A percentile compares a stretch with the other conserved stretches of the same genome.
These are phyloP conservation scores for Choloepus didactylus DNA, from an alignment of 2,797 vertebrate genomes.

Conservation along the genomic window DNA sequence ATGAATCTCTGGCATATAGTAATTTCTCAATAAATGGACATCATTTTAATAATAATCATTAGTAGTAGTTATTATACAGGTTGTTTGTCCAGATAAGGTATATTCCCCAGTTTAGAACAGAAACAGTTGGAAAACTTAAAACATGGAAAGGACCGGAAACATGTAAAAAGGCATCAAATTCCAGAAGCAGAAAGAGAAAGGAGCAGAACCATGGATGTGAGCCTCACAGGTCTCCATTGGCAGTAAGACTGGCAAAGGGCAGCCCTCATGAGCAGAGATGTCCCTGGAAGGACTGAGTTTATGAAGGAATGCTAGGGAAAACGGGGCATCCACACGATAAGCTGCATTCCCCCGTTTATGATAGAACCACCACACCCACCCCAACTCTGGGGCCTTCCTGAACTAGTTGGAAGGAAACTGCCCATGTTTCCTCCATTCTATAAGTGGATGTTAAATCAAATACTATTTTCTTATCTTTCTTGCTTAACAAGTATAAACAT, in stretches of 20 bases:
- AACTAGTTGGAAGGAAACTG: background rate
- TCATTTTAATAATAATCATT: background rate
- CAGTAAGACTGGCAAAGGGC: background rate
- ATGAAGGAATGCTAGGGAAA: background rate
- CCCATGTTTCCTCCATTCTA: background rate
- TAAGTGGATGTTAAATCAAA: background rate
- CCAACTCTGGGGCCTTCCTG: background rate
- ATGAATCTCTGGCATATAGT: background rate
- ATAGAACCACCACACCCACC: background rate
- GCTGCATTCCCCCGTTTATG: background rate
- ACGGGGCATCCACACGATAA: accelerated
- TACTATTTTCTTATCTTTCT: background rate
- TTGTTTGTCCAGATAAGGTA: background rate
- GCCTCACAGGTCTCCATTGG: background rate
- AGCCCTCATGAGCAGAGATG: background rate
- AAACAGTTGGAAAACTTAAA: background rate
- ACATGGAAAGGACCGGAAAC: background rate
- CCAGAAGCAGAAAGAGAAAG: background rate
- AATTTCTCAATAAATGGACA: background rate
- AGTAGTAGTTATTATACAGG: background rate
- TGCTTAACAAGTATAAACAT: background rate
- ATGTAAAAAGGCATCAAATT: background rate
- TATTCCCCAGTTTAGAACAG: background rate
- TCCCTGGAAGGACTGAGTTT: background rate
- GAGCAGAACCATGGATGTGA: background rate